Evolutionary conservation across 2,797 vertebrate genomes (phyloP), one percentile per base, ranked within the genome.

Genomic region (Phoebastria nigripes): DNA sequence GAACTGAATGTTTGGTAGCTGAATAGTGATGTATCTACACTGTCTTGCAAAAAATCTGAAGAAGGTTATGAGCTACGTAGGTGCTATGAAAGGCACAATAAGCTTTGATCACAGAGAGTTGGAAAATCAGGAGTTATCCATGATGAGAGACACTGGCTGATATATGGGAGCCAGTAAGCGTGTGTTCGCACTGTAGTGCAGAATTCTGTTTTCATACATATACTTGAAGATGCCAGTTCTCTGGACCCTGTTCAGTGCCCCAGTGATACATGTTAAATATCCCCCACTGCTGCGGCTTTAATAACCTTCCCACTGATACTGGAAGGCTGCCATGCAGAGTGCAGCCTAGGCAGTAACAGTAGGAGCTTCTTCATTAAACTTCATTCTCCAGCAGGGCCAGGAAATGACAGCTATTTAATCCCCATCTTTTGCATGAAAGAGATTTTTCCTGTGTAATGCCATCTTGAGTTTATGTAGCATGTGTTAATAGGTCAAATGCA

Each of bases 211-310:
- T 84, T 72, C 42, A 15, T 58, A 33, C 18, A 18, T 24, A 3
- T 12, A 14, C 42, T 55, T 21, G 29, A 87, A 84, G 28, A 49
- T 42, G n/a, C 0, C 37, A 26, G 29, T 74, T 89, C 58, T 56
- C 78, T 56, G 54, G 28, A 35, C 8, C 1, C 2, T 41, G n/a
- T n/a, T 54, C 26, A 54, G 51, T 69, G 56, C 33, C 21, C 7
- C 46, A 80, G 31, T 0, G 0, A 41, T 7, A 35, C 14, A 22
- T 0, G 1, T 71, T 51, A 62, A 55, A 33, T 31, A 26, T 37
- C 6, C 46, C 55, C 33, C 33, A 8, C 4, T 70, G 44, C 76
- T 86, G 56, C 5, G 5, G 12, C 63, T 77, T 72, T 76, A 71
- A n/a, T 25, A 39, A 44, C 24, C 51, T 49, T 42, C 35, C 21